Percentiles rank a stretch among this genome's conserved stretches.
phyloP scores from a whole-genome alignment of 2,888 invertebrate species.

The Spialia ferax region DNA sequence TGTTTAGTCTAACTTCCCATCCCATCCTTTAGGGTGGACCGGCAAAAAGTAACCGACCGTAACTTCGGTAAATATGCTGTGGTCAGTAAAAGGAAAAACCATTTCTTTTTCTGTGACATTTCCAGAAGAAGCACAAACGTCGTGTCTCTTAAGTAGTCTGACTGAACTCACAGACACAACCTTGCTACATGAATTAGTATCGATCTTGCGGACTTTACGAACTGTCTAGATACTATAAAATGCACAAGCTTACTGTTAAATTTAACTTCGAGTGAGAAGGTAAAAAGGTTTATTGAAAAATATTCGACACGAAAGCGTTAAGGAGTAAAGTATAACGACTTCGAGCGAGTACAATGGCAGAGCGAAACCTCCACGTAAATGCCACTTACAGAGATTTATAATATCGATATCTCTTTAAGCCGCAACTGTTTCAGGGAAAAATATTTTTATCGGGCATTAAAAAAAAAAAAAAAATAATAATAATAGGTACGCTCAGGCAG shows the following conservation, averaged over 20 bases:
- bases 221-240: neutral
- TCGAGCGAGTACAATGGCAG: conserved; percentile 26
- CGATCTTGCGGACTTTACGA: neutral
- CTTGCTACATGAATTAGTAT: conserved; percentile 3
- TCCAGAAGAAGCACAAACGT: conserved; percentile 7
- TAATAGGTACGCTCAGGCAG: too few species aligned
- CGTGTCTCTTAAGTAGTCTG: too few species aligned
- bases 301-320: conserved; percentile 30
- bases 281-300: conserved; percentile 25
- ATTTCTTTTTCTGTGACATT: conserved; percentile 14
- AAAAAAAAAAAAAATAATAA: too few species aligned
- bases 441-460: too few species aligned
- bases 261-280: neutral
- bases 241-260: neutral
- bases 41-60: conserved; percentile 15
- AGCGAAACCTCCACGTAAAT: too few species aligned
- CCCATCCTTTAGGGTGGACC: conserved; percentile 9
- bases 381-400: too few species aligned
- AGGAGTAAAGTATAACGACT: conserved; percentile 32
- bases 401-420: too few species aligned
- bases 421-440: too few species aligned
- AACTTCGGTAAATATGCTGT: conserved; percentile 7
- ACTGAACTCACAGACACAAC: too few species aligned
- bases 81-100: conserved; percentile 15
- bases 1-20: conserved; percentile 32